Base-by-base conservation (phyloP, 2,797 vertebrate species). In the Hafferia zeledoni region DNA sequence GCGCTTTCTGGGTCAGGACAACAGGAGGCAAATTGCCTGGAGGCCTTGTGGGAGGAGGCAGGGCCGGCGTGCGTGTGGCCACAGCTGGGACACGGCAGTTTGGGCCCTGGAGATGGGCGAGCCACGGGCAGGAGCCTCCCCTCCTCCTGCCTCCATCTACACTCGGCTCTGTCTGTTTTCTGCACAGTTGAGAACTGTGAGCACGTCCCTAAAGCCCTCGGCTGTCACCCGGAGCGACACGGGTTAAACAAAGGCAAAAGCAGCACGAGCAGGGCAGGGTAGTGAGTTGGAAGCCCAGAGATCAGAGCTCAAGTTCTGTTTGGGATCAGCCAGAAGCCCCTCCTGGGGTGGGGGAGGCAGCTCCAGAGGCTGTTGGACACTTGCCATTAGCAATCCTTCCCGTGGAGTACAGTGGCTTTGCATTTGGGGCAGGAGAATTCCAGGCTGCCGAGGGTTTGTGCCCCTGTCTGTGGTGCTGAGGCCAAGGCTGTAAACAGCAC, bases 221-320 rank as follows among this genome's bases (percentile, higher is more conserved):
- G 77, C 68, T 2, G 0, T 16, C 0, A 0, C 23, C 14, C 5
- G 1, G 64, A 27, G 41, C 25, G 1, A 2, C 37, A 1, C 0
- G 4, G 57, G 0, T 41, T 41, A 63, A 52, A 68, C 69, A 56
- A 65, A 90, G 72, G 63, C 81, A 74, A 14, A 50, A 35, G 37
- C 65, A 35, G 23, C 8, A 6, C 15, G 33, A 78, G 79, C 68
- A 92, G 41, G 41, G 74, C 79, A 52, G 35, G 19, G 15, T 2
- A 44, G 18, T 2, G 23, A 22, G 39, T 4, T 60, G 68, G 60
- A 31, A 76, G 41, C 19, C 33, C 3, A 0, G 1, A n/a, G 43
- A 44, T 27, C n/a, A 52, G 61, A 23, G 28, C 31, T 50, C n/a
- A 59, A 41, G n/a, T 31, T 50, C 13, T 3, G 31, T 33, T 44